Percentiles rank a stretch among this genome's conserved stretches.
phyloP scores from a whole-genome alignment of 2,797 vertebrate genomes.

The Artibeus lituratus region DNA sequence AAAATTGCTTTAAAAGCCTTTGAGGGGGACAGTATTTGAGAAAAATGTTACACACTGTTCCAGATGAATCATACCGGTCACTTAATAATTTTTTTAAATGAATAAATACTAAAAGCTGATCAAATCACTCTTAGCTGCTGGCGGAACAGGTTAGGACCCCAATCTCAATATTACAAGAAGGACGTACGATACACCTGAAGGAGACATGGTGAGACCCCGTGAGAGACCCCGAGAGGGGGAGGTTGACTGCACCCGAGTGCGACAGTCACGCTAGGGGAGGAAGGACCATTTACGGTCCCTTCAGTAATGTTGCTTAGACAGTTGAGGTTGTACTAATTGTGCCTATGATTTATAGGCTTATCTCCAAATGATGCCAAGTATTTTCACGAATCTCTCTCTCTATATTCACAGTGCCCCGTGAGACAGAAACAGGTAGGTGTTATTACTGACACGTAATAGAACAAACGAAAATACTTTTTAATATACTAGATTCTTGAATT shows the following conservation, averaged over 20 bases:
- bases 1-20: not conserved
- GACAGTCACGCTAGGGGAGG: not conserved
- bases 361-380: not conserved
- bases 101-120: not conserved
- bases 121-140: not conserved
- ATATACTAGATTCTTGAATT: not conserved
- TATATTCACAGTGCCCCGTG: not conserved
- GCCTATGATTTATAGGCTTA: not conserved
- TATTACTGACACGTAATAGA: not conserved
- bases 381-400: slow-evolving; percentile 1
- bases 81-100: not conserved
- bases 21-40: not conserved
- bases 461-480: not conserved
- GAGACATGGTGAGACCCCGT: not conserved
- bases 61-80: not conserved
- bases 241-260: no score
- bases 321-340: not conserved
- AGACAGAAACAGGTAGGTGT: not conserved
- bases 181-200: not conserved
- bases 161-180: not conserved
- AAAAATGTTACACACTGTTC: not conserved
- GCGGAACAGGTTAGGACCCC: not conserved
- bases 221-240: not conserved
- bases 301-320: not conserved
- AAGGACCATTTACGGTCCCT: not conserved